Evolutionary conservation across 2,888 invertebrate species (phyloP).

Genomic region (Eupithecia abbreviata): DNA sequence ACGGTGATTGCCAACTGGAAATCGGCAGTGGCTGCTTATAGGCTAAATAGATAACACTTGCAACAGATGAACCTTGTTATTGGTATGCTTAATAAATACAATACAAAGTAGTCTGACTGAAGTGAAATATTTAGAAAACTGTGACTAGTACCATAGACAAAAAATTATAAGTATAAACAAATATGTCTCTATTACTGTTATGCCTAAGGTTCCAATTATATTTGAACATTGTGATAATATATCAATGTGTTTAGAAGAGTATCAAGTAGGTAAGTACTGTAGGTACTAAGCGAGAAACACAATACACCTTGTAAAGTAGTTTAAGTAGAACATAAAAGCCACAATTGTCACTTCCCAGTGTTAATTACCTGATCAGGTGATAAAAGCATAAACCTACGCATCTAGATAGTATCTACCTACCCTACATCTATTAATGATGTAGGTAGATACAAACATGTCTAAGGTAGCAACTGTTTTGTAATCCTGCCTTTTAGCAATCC

Average conservation of each 20-base stretch:
- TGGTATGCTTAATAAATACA: not conserved
- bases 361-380: conserved; percentile 7
- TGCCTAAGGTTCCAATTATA: not conserved
- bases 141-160: not conserved
- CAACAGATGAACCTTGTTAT: not conserved
- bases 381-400: not conserved
- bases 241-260: not conserved
- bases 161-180: not conserved
- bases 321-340: conserved; percentile 8
- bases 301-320: not conserved
- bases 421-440: not conserved
- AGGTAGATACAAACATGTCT: not conserved
- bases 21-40: not conserved
- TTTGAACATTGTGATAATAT: not conserved
- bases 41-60: not conserved
- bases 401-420: not conserved
- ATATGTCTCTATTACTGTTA: not conserved
- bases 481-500: conserved; percentile 12
- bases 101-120: not conserved
- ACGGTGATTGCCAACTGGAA: not conserved
- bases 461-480: conserved; percentile 9
- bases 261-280: not conserved
- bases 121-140: not conserved
- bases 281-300: not conserved
- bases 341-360: conserved; percentile 22